phyloP scores from a whole-genome alignment of 2,113 vertebrate species.

The Misgurnus anguillicaudatus region DNA sequence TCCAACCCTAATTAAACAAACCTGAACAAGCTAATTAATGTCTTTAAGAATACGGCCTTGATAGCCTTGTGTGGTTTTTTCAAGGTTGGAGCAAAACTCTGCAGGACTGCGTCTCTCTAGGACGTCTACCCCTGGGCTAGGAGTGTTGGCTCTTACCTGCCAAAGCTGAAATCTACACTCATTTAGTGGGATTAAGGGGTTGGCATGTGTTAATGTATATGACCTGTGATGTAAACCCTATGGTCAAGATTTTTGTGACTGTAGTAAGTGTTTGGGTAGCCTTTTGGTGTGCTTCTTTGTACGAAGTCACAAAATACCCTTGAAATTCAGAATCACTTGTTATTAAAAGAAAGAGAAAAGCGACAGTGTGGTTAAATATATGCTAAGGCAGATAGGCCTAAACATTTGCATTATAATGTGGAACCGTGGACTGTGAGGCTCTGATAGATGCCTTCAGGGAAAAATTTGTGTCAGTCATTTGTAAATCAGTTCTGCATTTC shows the following conservation, averaged over 20 bases:
- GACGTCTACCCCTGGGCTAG: no score
- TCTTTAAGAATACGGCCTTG: no score
- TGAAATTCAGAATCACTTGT: background rate
- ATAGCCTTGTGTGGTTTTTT: no score
- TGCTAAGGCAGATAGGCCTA: conserved; percentile 22
- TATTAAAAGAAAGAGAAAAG: background rate
- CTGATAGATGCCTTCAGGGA: conserved; percentile 45
- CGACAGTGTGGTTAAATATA: conserved; percentile 18
- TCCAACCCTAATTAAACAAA: no score
- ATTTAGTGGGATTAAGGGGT: no score
- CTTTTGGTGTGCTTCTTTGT: background rate
- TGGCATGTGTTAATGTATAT: background rate
- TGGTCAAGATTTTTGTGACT: background rate
- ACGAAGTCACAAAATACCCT: background rate
- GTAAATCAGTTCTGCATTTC: conserved; percentile 57
- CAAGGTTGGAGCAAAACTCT: no score
- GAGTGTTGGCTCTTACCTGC: no score
- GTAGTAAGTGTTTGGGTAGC: background rate
- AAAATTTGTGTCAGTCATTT: conserved; percentile 53
- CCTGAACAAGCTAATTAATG: no score
- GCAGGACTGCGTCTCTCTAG: no score
- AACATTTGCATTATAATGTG: conserved; percentile 41
- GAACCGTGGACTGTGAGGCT: conserved; percentile 23
- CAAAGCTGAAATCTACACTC: no score
- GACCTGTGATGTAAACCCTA: background rate